These are phyloP conservation scores for Tachina lurida DNA, from an alignment of 2,888 invertebrate species.

Conservation along the genomic window DNA sequence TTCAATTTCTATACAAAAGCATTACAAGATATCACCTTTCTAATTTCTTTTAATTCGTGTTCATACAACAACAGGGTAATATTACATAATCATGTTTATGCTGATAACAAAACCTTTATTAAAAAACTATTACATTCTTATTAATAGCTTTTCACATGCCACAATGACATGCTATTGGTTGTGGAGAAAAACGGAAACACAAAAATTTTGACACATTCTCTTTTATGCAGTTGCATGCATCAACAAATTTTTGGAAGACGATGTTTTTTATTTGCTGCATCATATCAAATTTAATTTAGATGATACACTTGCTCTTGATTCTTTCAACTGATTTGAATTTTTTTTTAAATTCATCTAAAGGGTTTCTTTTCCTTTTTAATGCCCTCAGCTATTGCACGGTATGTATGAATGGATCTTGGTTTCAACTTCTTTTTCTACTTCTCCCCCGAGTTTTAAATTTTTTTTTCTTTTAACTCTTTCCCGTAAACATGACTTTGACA, in stretches of 20 bases:
- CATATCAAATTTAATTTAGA: slow-evolving; percentile 39
- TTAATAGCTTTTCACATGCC: slow-evolving; percentile 41
- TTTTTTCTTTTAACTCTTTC: not conserved
- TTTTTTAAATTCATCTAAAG: slow-evolving; percentile 17
- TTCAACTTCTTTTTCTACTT: slow-evolving; percentile 25
- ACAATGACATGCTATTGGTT: slow-evolving; percentile 50
- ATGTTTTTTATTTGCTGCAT: slow-evolving; percentile 11
- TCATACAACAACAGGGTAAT: slow-evolving; percentile 10
- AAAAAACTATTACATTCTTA: slow-evolving; percentile 43
- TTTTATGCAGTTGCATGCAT: not conserved
- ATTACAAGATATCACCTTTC: not conserved
- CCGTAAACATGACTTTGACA: slow-evolving; percentile 58
- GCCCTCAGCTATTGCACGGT: slow-evolving; percentile 13
- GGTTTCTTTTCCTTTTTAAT: slow-evolving; percentile 29
- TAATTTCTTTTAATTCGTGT: slow-evolving; percentile 40
- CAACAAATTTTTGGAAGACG: not conserved
- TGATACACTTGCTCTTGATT: slow-evolving; percentile 48
- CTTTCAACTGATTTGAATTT: slow-evolving; percentile 21
- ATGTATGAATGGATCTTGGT: not conserved
- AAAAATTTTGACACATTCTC: not conserved
- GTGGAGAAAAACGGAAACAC: not conserved
- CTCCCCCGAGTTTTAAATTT: not conserved
- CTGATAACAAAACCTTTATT: slow-evolving; percentile 42
- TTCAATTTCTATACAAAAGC: not conserved
- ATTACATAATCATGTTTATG: slow-evolving; percentile 24